Evolutionary conservation across 1,140 invertebrate species (phyloP), one percentile per base, ranked within the genome.

Genomic region (Aphelenchoides fujianensis): DNA sequence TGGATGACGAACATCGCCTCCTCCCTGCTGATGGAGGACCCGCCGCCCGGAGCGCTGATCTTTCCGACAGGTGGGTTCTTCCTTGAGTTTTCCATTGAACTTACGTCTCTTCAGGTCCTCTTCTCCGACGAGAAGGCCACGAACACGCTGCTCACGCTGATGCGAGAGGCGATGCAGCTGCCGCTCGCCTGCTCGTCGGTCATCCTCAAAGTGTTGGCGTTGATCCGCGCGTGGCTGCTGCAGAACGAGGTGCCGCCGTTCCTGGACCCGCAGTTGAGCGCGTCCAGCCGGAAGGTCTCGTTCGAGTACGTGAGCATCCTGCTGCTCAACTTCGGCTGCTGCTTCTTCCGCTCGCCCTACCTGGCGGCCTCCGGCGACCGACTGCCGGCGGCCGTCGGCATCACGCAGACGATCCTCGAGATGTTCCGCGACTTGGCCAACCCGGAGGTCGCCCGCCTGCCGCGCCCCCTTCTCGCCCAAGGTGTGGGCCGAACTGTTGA

Each of bases 1-100:
- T 83, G 82, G 80, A 79, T 83, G 32, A 72, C 72, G 27, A 82
- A 83, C 55, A 80, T 84, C 19, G 81, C 81, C 27, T 78, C 74
- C 12, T 73, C 78, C 9, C 37, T 35, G 9, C 30, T 68, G 35
- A 23, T 19, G 19, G 34, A 64, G 31, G 34, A 70, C 0, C 57
- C 75, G 3, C 41, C 77, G 27, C 32, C 80, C 1, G 77, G 79
- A 5, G 55, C 78, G 16, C 5, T 69, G 27, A 41, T 83, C 7
- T 82, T 75, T 54, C n/a, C 68, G 73, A 37, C 62, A 78, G 36
- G 79, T 70, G 72, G 34, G 12, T 34, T 76, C 3, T 55, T 75
- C 41, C 12, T 48, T 48, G 12, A n/a, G 16, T 79, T 77, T 59
- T 63, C 69, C n/a, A 68, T 34, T 30, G 63, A 74, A n/a, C 37